phyloP scores from a whole-genome alignment of 2,888 invertebrate species.

The Halocaridina rubra region DNA sequence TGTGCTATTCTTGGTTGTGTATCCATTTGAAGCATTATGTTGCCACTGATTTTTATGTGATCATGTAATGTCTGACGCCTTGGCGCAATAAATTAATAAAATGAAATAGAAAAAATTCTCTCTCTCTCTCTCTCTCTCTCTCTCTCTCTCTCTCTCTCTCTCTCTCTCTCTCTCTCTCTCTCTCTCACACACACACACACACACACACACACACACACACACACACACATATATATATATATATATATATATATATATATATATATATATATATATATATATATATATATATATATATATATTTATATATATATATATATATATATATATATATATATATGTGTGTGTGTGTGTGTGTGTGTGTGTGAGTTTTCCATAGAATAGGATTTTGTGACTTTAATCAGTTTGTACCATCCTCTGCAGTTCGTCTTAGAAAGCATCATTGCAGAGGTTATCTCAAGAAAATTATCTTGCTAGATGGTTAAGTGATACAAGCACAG shows the following conservation, averaged over 20 bases:
- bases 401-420: no score
- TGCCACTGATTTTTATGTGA: no score
- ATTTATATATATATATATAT: constrained; percentile 33
- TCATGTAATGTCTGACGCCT: no score
- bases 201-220: constrained; percentile 5
- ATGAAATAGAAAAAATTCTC: no score
- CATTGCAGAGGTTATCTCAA: no score
- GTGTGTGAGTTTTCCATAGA: neutral
- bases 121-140: no score
- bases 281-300: constrained; percentile 32
- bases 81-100: no score
- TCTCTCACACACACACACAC: neutral
- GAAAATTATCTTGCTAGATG: no score
- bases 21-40: no score
- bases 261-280: neutral
- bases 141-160: neutral
- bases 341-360: neutral
- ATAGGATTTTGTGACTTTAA: neutral
- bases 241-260: constrained; percentile 8
- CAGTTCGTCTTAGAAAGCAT: no score
- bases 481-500: neutral
- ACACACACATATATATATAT: constrained; percentile 1
- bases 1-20: no score
- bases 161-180: neutral
- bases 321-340: constrained; percentile 19